These are phyloP conservation scores for Microcebus griseorufus DNA, from an alignment of 2,113 vertebrate genomes.

Conservation along the genomic window DNA sequence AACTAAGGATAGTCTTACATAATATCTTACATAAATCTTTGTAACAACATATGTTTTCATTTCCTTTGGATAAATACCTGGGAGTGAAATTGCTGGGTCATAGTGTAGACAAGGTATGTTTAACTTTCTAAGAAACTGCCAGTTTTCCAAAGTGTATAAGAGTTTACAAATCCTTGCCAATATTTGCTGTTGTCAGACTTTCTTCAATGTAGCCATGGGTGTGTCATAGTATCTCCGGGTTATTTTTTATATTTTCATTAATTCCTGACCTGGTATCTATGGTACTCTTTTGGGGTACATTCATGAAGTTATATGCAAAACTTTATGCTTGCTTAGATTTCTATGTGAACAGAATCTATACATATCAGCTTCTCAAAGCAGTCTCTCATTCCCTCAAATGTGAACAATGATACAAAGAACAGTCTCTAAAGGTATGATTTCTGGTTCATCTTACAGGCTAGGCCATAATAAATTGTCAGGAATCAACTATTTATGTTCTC, in stretches of 20 bases:
- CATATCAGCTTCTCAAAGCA: slow-evolving; percentile 27
- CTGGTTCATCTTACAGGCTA: slow-evolving; percentile 12
- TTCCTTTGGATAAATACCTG: neutral
- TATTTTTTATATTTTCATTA: neutral
- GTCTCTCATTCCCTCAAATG: neutral
- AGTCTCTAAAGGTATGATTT: slow-evolving; percentile 34
- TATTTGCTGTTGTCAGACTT: neutral
- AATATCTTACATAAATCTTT: neutral
- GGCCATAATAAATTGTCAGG: slow-evolving; percentile 26
- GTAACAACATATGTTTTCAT: neutral
- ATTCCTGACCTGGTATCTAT: neutral
- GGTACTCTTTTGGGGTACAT: neutral
- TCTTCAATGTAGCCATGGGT: neutral
- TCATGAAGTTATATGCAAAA: neutral
- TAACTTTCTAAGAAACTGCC: slow-evolving; percentile 20
- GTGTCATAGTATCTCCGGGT: neutral
- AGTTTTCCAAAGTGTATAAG: neutral
- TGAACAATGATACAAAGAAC: neutral
- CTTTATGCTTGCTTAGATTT: neutral
- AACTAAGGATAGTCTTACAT: neutral
- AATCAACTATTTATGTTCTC: slow-evolving; percentile 46
- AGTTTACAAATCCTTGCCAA: neutral
- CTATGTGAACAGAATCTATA: neutral
- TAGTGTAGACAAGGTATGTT: neutral
- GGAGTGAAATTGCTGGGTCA: neutral